Evolutionary conservation across 2,888 invertebrate genomes (phyloP), one percentile per base, ranked within the genome.

Genomic region (Arrhopalites spinosus): DNA sequence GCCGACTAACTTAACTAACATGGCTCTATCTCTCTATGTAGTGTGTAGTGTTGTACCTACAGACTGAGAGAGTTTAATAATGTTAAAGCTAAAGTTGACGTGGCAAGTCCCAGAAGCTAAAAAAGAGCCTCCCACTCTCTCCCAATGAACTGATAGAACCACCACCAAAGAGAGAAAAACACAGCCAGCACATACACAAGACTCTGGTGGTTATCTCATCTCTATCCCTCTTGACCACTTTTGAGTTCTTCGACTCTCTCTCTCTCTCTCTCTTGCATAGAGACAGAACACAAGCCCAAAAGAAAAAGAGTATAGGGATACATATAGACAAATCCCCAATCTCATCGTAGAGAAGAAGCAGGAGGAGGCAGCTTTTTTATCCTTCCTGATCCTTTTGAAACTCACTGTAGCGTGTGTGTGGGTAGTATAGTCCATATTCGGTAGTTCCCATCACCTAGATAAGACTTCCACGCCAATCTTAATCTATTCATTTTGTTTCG

Each of bases 391-490:
- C 59, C 71, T 23, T 23, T 59, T 20, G 20, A 56, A 36, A 59
- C 20, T 5, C 56, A 71, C 63, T 36, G 36, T 30, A 17, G 11
- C 15, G 17, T 53, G 66, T 73, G 74, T 69, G 74, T 68, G 74
- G 59, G 68, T 68, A 74, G 74, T 74, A 74, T 68, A 59, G 45
- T 61, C 74, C 74, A 74, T 74, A 74, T 74, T 68, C 67, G 74
- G 68, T 74, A 74, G 68, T 74, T 68, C 56, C 61, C 59, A 56
- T 74, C 73, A 73, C 73, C 73, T 73, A 73, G 74, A 74, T 74
- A 74, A 74, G 74, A 74, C 66, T 74, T 68, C 15, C 59, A 61
- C 67, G 67, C 43, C 47, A 74, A 68, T 74, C 68, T 74, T 74
- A 68, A 74, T 43, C 74, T 68, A 68, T 74, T 68, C 74, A 74